Percentiles rank a stretch among this genome's conserved stretches.
These are phyloP conservation scores for Cryptus viduatorius DNA, from an alignment of 2,888 invertebrate genomes.

Conservation along the genomic window DNA sequence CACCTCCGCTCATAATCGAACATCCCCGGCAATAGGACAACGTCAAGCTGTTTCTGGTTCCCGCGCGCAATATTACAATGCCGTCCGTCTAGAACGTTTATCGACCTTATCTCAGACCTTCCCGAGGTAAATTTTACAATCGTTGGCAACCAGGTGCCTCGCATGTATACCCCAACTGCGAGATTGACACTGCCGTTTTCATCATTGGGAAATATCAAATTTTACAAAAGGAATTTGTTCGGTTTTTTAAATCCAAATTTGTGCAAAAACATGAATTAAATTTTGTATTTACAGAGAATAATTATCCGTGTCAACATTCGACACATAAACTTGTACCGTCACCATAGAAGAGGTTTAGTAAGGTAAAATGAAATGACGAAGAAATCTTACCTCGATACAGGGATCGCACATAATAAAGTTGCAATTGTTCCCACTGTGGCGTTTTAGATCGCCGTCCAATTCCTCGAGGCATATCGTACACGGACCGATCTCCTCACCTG, in stretches of 20 bases:
- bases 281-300: not conserved
- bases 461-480: conserved; percentile 89
- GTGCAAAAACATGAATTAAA: not conserved
- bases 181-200: conserved; percentile 90
- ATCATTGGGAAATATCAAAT: conserved; percentile 78
- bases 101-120: conserved; percentile 92
- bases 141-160: conserved; percentile 87
- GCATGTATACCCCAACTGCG: conserved; percentile 90
- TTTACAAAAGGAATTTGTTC: not conserved
- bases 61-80: conserved; percentile 88
- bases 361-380: not conserved
- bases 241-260: not conserved
- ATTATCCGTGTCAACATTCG: not conserved
- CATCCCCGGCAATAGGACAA: conserved; percentile 86
- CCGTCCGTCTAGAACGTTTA: conserved; percentile 90
- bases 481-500: conserved; percentile 79
- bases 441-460: conserved; percentile 86
- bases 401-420: conserved; percentile 86
- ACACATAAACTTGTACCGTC: not conserved
- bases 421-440: conserved; percentile 87
- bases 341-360: not conserved
- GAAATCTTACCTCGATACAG: conserved; percentile 86
- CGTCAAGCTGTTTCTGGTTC: conserved; percentile 91
- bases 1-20: conserved; percentile 84
- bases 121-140: conserved; percentile 87